These are phyloP conservation scores for Mus spicilegus DNA, from an alignment of 2,113 vertebrate species.

Conservation along the genomic window DNA sequence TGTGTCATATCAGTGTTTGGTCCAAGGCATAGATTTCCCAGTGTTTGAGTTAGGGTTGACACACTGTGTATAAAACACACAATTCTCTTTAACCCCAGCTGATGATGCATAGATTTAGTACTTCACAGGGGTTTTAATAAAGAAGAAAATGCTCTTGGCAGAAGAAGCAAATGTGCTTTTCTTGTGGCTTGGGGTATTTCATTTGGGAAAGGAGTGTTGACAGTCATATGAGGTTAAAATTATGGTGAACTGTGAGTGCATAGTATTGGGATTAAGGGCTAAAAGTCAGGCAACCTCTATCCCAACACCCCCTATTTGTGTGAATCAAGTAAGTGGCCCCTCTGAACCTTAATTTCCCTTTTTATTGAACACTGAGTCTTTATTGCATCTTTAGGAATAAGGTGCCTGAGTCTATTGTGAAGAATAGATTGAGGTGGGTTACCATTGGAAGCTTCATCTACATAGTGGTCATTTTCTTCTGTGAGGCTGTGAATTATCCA, in stretches of 20 bases:
- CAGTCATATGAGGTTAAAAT: slow-evolving; percentile 57
- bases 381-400: neutral
- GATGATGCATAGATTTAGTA: slow-evolving; percentile 51
- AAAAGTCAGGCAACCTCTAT: slow-evolving; percentile 17
- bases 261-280: neutral
- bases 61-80: slow-evolving; percentile 8
- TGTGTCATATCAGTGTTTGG: neutral
- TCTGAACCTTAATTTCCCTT: neutral
- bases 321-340: neutral
- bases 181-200: slow-evolving; percentile 17
- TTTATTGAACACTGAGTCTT: neutral
- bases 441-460: neutral
- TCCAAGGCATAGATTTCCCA: slow-evolving; percentile 21
- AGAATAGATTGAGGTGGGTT: neutral
- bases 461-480: neutral
- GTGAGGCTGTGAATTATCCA: neutral
- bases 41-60: slow-evolving; percentile 15
- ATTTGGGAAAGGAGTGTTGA: slow-evolving; percentile 59
- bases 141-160: slow-evolving; percentile 55
- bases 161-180: slow-evolving; percentile 53
- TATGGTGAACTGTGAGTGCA: neutral
- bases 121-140: slow-evolving; percentile 62
- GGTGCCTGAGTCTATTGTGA: neutral
- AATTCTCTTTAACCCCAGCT: slow-evolving; percentile 23
- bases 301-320: neutral